These are phyloP conservation scores for Polyergus mexicanus DNA, from an alignment of 1,140 invertebrate genomes.

Conservation along the genomic window DNA sequence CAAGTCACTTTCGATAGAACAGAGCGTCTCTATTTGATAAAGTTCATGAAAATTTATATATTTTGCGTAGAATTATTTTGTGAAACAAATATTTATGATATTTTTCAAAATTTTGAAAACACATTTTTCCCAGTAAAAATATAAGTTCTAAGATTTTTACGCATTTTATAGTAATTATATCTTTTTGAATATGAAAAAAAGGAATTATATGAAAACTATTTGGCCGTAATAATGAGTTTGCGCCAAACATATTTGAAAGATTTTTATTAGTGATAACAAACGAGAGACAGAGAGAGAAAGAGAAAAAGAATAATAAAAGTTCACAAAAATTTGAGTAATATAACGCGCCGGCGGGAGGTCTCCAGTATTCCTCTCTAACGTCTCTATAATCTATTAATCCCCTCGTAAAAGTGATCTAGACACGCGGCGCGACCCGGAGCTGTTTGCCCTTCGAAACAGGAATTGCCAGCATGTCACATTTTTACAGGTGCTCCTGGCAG, in stretches of 20 bases:
- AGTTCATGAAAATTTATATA: not conserved
- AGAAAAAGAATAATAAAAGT: constrained; percentile 24
- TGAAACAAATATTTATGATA: not conserved
- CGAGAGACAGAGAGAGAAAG: too few species aligned
- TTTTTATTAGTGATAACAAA: constrained; percentile 14
- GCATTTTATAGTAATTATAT: not conserved
- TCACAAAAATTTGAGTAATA: constrained; percentile 56
- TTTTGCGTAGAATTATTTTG: not conserved
- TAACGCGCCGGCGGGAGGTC: constrained; percentile 63
- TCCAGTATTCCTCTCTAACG: constrained; percentile 67
- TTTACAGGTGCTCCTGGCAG: constrained; percentile 17
- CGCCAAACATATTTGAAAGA: not conserved
- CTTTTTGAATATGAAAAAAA: not conserved
- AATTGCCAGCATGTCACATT: constrained; percentile 45
- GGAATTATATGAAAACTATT: constrained; percentile 16
- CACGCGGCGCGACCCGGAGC: constrained; percentile 5
- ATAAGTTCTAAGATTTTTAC: not conserved
- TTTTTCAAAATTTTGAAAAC: not conserved
- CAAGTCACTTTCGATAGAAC: constrained; percentile 40
- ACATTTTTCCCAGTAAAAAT: not conserved
- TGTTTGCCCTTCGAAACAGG: constrained; percentile 21
- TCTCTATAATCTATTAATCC: constrained; percentile 78
- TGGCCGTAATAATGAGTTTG: not conserved
- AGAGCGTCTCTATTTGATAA: not conserved
- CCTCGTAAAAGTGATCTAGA: constrained; percentile 70